Conservation (phyloP, 2,888 invertebrate genomes). For the Pseudococcus longispinus region DNA sequence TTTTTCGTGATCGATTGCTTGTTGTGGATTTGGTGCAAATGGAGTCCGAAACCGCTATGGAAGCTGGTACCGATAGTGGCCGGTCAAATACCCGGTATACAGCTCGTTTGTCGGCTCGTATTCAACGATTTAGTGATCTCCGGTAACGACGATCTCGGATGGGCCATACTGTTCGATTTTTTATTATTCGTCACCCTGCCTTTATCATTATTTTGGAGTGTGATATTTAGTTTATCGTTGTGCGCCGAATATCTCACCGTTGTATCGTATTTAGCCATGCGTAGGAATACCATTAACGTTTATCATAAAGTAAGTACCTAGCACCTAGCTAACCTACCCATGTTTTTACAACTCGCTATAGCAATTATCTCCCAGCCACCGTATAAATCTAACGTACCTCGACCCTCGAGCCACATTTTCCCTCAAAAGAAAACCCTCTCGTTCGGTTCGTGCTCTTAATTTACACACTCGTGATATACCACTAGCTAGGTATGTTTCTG, state of each 20-base stretch:
- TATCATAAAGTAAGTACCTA: constrained; percentile 47
- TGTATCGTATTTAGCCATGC: constrained; percentile 24
- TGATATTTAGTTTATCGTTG: constrained; percentile 50
- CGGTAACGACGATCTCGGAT: constrained; percentile 73
- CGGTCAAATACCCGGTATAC: constrained; percentile 71
- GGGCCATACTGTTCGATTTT: constrained; percentile 76
- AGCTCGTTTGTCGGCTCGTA: constrained; percentile 70
- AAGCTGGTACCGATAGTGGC: constrained; percentile 71
- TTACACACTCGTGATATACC: neutral
- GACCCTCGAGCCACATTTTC: neutral
- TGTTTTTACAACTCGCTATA: neutral
- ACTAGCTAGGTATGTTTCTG: neutral
- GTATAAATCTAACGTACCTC: neutral
- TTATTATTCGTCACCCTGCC: constrained; percentile 78
- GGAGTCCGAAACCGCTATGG: constrained; percentile 63
- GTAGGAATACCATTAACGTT: neutral
- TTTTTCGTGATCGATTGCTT: constrained; percentile 63
- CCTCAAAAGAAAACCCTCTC: neutral
- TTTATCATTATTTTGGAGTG: constrained; percentile 65
- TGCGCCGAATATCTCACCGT: constrained; percentile 48
- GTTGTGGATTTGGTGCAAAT: constrained; percentile 63
- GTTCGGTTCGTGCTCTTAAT: neutral
- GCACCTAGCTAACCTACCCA: neutral
- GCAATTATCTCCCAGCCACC: neutral
- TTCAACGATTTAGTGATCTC: constrained; percentile 69